Conservation (phyloP, 2,797 vertebrate genomes). For the Agapornis canus region DNA sequence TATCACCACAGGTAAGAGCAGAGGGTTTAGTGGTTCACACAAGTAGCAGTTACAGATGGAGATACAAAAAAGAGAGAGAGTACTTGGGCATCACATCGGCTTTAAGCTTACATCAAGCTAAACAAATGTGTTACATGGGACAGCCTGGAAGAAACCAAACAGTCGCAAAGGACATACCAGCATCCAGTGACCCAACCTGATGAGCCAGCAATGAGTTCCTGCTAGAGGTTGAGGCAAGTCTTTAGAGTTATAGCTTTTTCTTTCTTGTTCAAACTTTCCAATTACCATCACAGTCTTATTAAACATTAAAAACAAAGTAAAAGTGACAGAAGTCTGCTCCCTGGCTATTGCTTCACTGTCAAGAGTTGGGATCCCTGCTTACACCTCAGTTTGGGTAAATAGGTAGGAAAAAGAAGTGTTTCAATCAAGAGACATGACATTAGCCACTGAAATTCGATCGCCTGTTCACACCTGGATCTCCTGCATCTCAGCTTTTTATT, state of each 20-base stretch:
- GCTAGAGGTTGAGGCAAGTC: neutral
- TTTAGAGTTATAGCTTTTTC: neutral
- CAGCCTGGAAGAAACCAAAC: fast-evolving
- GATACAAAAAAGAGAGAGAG: fast-evolving
- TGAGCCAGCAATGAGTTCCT: fast-evolving
- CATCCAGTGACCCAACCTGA: neutral
- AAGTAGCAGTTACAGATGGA: neutral
- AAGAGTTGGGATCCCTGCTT: neutral
- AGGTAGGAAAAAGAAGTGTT: neutral
- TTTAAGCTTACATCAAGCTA: neutral
- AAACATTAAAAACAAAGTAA: neutral
- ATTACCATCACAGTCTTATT: neutral
- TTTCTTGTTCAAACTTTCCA: neutral
- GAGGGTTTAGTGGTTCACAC: neutral
- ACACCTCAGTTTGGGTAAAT: neutral
- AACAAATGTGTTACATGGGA: fast-evolving
- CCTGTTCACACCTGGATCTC: neutral
- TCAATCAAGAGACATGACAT: fast-evolving
- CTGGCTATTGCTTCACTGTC: neutral
- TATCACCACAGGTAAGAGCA: neutral
- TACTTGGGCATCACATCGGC: fast-evolving
- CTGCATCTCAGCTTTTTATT: neutral
- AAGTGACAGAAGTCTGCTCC: neutral
- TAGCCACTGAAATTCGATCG: neutral
- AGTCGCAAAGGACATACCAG: neutral